These are phyloP conservation scores for Gnathonemus longibarbis DNA, from an alignment of 2,113 vertebrate genomes.

Conservation along the genomic window DNA sequence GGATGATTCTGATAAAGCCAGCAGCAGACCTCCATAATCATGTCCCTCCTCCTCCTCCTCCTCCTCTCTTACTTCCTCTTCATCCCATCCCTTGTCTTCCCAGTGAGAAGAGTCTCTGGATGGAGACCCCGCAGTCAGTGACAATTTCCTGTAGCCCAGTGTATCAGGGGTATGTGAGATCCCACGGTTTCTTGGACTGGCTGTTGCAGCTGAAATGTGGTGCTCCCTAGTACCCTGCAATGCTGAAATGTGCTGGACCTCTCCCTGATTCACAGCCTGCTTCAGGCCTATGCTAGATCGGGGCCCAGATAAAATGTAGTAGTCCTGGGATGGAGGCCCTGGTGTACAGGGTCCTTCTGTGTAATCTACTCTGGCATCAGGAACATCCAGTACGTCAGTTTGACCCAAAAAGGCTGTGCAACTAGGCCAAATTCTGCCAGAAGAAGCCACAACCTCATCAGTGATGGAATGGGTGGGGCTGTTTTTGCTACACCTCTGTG, in stretches of 20 bases:
- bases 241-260: neutral
- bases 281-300: neutral
- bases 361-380: neutral
- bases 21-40: slow-evolving; percentile 17
- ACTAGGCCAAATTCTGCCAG: neutral
- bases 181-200: neutral
- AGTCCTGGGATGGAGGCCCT: slow-evolving; percentile 22
- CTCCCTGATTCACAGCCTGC: neutral
- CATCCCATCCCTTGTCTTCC: neutral
- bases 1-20: slow-evolving; percentile 41
- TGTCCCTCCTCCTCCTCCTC: neutral
- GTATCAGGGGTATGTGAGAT: neutral
- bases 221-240: neutral
- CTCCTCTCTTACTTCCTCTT: neutral
- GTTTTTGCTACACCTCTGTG: neutral
- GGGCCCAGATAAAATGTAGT: neutral
- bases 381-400: neutral
- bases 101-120: neutral
- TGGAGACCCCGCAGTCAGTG: neutral
- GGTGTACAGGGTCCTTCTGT: neutral
- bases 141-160: slow-evolving; percentile 1
- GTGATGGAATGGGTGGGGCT: too few relatives aligned
- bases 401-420: neutral
- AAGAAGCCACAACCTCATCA: neutral
- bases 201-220: neutral